These are phyloP conservation scores for Sussaba pulchella DNA, from an alignment of 2,888 invertebrate species.

Conservation along the genomic window DNA sequence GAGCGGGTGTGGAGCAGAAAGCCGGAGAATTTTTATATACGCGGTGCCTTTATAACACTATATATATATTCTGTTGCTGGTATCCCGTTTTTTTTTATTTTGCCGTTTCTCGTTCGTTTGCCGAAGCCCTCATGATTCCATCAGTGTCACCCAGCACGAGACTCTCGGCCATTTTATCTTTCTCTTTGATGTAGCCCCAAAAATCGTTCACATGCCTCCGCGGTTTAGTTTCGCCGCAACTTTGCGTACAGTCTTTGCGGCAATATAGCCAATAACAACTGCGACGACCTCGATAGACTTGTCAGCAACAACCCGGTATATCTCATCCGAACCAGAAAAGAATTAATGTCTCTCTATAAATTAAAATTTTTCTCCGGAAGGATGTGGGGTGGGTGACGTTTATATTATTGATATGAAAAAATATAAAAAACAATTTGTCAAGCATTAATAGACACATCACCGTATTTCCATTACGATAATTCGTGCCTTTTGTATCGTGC, in stretches of 20 bases:
- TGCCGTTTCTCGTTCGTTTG: conserved; percentile 24
- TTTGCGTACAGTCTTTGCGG: not conserved
- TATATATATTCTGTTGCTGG: conserved; percentile 20
- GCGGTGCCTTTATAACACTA: conserved; percentile 45
- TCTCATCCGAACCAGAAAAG: conserved; percentile 44
- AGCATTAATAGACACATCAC: conserved; percentile 58
- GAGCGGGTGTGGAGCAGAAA: conserved; percentile 31
- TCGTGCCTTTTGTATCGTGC: conserved; percentile 27
- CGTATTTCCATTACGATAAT: conserved; percentile 23
- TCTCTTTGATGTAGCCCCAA: conserved; percentile 45
- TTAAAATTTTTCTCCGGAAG: conserved; percentile 43
- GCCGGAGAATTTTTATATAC: conserved; percentile 47
- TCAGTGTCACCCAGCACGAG: conserved; percentile 40
- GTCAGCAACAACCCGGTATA: conserved; percentile 51
- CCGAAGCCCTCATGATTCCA: conserved; percentile 32
- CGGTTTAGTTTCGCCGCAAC: not conserved
- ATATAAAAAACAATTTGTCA: conserved; percentile 59
- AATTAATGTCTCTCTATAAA: conserved; percentile 46
- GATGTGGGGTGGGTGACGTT: conserved; percentile 42
- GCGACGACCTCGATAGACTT: conserved; percentile 36
- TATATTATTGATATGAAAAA: conserved; percentile 57
- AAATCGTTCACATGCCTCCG: conserved; percentile 34
- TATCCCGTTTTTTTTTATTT: conserved; percentile 23
- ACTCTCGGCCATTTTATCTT: conserved; percentile 31
- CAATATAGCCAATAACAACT: conserved; percentile 11